Evolutionary conservation across 1,140 invertebrate species (phyloP).

Genomic region (Orius insidiosus): DNA sequence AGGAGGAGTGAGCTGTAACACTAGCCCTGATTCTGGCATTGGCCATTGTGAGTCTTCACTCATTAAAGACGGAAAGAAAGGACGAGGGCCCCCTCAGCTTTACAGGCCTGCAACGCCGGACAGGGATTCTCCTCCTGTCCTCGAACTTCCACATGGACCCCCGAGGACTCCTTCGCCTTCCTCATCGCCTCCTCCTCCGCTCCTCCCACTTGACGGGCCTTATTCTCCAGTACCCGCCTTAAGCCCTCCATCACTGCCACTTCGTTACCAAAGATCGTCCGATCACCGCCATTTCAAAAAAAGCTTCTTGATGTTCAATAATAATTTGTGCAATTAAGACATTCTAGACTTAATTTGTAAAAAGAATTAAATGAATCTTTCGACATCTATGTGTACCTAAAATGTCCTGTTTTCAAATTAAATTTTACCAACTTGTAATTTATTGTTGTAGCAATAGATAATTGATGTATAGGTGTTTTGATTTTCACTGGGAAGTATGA

Average conservation of each 20-base stretch:
- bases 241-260: constrained; percentile 26
- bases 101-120: constrained; percentile 23
- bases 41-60: constrained; percentile 46
- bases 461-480: too few species aligned
- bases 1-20: constrained; percentile 40
- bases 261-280: constrained; percentile 40
- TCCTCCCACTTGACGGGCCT: constrained; percentile 23
- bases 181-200: constrained; percentile 30
- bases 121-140: constrained; percentile 30
- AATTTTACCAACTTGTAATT: too few species aligned
- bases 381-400: too few species aligned
- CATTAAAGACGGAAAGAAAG: constrained; percentile 14
- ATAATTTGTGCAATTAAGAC: too few species aligned
- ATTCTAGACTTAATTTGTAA: too few species aligned
- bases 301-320: too few species aligned
- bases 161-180: constrained; percentile 50
- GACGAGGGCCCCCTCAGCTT: constrained; percentile 20
- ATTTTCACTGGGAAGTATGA: too few species aligned
- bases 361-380: too few species aligned
- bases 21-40: constrained; percentile 58
- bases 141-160: constrained; percentile 30
- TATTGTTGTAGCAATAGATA: too few species aligned
- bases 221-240: constrained; percentile 27
- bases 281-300: constrained; percentile 55
- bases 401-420: too few species aligned